phyloP scores from a whole-genome alignment of 2,888 invertebrate species.

The Drosophila quinaria region DNA sequence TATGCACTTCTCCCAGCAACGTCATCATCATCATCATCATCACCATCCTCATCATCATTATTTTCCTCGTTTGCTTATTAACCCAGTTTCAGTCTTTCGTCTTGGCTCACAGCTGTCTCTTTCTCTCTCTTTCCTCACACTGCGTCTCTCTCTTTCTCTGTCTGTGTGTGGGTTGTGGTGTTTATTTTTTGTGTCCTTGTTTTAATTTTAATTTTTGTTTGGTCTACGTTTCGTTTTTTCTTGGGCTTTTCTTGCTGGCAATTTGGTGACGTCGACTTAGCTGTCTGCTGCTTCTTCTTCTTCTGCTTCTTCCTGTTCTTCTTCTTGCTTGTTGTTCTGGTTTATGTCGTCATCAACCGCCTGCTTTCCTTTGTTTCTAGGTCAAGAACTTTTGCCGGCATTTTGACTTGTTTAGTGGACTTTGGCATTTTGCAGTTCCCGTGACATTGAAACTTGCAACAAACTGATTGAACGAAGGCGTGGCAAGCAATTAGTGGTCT shows the following conservation, averaged over 20 bases:
- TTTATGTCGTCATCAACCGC: slow-evolving; percentile 74
- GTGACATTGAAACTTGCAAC: slow-evolving; percentile 3
- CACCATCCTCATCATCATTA: slow-evolving; percentile 36
- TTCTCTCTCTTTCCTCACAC: background rate
- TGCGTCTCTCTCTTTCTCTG: slow-evolving; percentile 7
- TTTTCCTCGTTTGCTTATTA: slow-evolving; percentile 79
- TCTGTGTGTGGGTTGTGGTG: slow-evolving; percentile 52
- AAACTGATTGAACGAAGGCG: background rate
- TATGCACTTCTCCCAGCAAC: slow-evolving; percentile 72
- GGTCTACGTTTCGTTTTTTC: slow-evolving; percentile 64
- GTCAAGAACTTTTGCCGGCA: slow-evolving; percentile 82
- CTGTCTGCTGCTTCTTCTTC: slow-evolving; percentile 13
- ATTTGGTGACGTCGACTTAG: slow-evolving; percentile 64
- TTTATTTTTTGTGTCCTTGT: slow-evolving; percentile 79
- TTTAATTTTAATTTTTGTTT: slow-evolving; percentile 85
- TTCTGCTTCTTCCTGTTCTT: slow-evolving; percentile 14
- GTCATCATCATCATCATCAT: slow-evolving; percentile 26
- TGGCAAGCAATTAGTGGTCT: slow-evolving; percentile 14
- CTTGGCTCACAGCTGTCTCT: slow-evolving; percentile 54
- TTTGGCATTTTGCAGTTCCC: slow-evolving; percentile 22
- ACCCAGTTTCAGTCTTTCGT: slow-evolving; percentile 77
- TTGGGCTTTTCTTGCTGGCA: slow-evolving; percentile 36
- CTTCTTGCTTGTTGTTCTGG: slow-evolving; percentile 15
- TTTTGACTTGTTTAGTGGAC: slow-evolving; percentile 40
- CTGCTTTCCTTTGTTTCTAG: slow-evolving; percentile 79